phyloP scores from a whole-genome alignment of 2,113 vertebrate species.

The Argyrosomus japonicus region DNA sequence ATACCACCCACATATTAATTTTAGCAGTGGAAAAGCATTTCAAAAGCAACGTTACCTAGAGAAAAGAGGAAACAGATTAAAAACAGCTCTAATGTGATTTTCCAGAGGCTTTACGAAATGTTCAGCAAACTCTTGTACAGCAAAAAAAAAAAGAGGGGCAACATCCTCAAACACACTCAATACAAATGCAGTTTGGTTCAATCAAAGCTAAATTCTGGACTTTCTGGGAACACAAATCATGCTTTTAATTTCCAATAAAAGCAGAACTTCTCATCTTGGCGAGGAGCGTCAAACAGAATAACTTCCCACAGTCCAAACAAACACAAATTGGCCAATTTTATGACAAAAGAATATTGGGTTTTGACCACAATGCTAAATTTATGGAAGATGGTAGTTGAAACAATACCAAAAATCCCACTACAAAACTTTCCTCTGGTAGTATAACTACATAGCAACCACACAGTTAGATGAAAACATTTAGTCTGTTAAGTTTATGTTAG shows the following conservation, averaged over 20 bases:
- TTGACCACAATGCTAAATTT: slow-evolving; percentile 12
- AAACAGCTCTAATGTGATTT: slow-evolving; percentile 42
- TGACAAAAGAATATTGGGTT: slow-evolving; percentile 16
- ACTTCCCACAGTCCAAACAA: slow-evolving; percentile 31
- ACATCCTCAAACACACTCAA: slow-evolving; percentile 20
- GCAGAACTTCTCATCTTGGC: neutral
- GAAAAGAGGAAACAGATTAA: slow-evolving; percentile 30
- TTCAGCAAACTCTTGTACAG: slow-evolving; percentile 23
- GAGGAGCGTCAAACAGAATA: neutral
- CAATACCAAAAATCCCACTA: neutral
- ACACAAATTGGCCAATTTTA: slow-evolving; percentile 12
- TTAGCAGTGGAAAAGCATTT: slow-evolving; percentile 12
- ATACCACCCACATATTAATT: slow-evolving; percentile 20
- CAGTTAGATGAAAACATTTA: slow-evolving; percentile 20
- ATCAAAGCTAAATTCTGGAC: slow-evolving; percentile 22
- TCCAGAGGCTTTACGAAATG: slow-evolving; percentile 21
- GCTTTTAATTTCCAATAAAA: slow-evolving; percentile 38
- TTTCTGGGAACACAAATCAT: slow-evolving; percentile 34
- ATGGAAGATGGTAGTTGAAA: slow-evolving; percentile 21
- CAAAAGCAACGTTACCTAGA: slow-evolving; percentile 14
- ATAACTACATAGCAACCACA: slow-evolving; percentile 16
- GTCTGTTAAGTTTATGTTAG: neutral
- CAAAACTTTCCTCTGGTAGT: slow-evolving; percentile 13
- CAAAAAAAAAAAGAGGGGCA: neutral
- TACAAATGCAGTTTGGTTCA: slow-evolving; percentile 17